Evolutionary conservation across 2,113 vertebrate species (phyloP), one percentile per base, ranked within the genome.

Genomic region (Embiotoca jacksoni): DNA sequence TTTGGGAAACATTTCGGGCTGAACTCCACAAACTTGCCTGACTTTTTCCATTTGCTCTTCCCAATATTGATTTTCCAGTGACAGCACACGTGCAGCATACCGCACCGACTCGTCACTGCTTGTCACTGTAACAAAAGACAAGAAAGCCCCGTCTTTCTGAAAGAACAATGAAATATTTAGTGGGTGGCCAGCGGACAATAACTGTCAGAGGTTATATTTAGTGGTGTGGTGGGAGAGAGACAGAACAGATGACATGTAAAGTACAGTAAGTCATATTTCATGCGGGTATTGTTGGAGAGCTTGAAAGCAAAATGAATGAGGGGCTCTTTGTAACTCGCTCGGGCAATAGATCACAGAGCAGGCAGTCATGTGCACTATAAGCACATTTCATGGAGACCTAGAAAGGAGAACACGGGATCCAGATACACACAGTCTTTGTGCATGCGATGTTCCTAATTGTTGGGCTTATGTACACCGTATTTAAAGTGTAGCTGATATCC

Each of bases 301-400:
- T 79, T 89, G 88, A 86, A 72, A 92, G 90, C 59, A 88, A 92
- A 93, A 95, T 94, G 74, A 92, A 92, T 87, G 85, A 89, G 85
- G 69, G 72, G 58, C 61, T 82, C 88, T 76, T 14, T 78, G 84
- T 76, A 78, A 78, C 78, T 85, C 82, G 85, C 63, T 56, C 41
- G 41, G 72, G 93, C 83, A 77, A 93, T 92, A 83, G 81, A 94
- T 94, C 93, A 93, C 50, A 59, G 63, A 70, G 62, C n/a, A 36
- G 81, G 66, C 84, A 76, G 55, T 46, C 76, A 15, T 73, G 81
- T 86, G 91, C 91, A 79, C 46, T 78, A 80, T 91, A 92, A 92
- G 91, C 92, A 92, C 57, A 89, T 90, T 91, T 90, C 33, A 75
- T 52, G 71, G 83, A 61, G 79, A 89, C 75, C 70, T 54, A 82